Conservation (phyloP, 2,888 invertebrate species). For the Bhutanitis thaidina region DNA sequence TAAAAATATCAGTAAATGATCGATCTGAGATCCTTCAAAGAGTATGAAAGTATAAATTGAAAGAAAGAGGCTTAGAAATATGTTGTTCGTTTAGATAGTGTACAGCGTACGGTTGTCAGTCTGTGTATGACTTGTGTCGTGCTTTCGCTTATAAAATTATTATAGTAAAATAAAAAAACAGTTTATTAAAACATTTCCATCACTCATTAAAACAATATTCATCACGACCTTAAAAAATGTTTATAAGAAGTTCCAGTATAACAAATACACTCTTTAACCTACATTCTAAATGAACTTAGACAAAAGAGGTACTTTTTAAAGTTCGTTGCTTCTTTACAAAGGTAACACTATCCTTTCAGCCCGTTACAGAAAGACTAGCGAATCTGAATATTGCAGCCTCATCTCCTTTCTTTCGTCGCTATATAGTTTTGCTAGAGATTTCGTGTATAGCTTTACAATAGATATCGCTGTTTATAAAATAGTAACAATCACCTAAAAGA, state of each 20-base stretch:
- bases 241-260: background rate
- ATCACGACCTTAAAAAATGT: too few relatives aligned
- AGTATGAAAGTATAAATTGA: too few relatives aligned
- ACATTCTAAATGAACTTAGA: background rate
- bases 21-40: too few relatives aligned
- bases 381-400: slow-evolving; percentile 19
- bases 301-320: slow-evolving; percentile 7
- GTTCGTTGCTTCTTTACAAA: slow-evolving; percentile 13
- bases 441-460: slow-evolving; percentile 3
- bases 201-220: too few relatives aligned
- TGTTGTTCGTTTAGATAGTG: too few relatives aligned
- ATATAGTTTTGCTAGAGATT: slow-evolving; percentile 9
- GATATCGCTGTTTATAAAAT: slow-evolving; percentile 9
- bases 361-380: slow-evolving; percentile 7
- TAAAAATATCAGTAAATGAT: too few relatives aligned
- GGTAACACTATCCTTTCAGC: slow-evolving; percentile 14
- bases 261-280: background rate
- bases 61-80: too few relatives aligned
- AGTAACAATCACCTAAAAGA: slow-evolving; percentile 4
- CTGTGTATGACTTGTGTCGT: too few relatives aligned
- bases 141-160: too few relatives aligned
- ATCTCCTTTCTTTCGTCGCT: slow-evolving; percentile 16
- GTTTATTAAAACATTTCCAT: too few relatives aligned
- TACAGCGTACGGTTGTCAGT: too few relatives aligned
- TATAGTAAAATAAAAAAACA: too few relatives aligned